Evolutionary conservation across 1,140 invertebrate genomes (phyloP).

Genomic region (Proctacanthus coquilletti): DNA sequence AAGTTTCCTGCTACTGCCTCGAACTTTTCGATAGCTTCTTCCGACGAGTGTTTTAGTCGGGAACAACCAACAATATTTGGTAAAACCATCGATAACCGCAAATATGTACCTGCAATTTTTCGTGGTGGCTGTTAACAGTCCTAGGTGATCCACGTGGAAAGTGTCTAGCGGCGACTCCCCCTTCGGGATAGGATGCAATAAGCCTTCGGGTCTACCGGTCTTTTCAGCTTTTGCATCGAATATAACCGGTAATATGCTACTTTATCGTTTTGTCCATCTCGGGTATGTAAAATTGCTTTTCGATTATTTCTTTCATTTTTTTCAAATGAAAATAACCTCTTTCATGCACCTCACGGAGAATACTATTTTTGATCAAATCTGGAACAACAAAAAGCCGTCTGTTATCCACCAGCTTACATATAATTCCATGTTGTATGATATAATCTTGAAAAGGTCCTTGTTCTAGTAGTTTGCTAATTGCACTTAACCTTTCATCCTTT

Average conservation of each 20-base stretch:
- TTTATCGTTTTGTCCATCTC: background rate
- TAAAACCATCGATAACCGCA: constrained; percentile 2
- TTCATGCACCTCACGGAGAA: too few species aligned
- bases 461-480: constrained; percentile 7
- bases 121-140: constrained; percentile 15
- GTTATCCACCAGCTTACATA: too few species aligned
- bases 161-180: constrained; percentile 15
- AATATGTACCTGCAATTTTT: constrained; percentile 1
- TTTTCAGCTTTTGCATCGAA: background rate
- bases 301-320: background rate
- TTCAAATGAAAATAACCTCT: background rate
- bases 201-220: background rate
- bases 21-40: constrained; percentile 9
- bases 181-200: constrained; percentile 15
- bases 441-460: background rate
- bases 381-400: too few species aligned
- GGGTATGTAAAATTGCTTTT: background rate
- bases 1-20: constrained; percentile 10
- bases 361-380: too few species aligned
- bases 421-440: background rate
- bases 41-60: constrained; percentile 11
- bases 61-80: constrained; percentile 12
- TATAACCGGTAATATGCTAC: background rate
- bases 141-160: constrained; percentile 18
- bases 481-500: constrained; percentile 5